A percentile compares a stretch with the other conserved stretches of the same genome.
phyloP scores from a whole-genome alignment of 2,888 invertebrate species.

The Mylabris sibirica region DNA sequence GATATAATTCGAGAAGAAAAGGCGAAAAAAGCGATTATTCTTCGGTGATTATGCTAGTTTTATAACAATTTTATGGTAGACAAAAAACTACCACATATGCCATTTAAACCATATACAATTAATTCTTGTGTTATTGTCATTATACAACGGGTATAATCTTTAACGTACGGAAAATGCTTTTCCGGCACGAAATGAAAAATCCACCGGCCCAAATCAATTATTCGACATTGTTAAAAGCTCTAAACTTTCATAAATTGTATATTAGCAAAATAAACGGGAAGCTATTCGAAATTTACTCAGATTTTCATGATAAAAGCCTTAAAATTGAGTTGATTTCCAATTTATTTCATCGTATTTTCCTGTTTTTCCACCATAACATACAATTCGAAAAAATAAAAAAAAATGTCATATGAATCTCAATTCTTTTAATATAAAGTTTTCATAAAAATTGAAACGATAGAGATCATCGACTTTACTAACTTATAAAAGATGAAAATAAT shows the following conservation, averaged over 20 bases:
- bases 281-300: too few species aligned
- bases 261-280: too few species aligned
- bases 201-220: too few species aligned
- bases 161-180: too few species aligned
- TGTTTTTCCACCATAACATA: not conserved
- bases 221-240: too few species aligned
- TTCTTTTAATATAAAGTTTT: not conserved
- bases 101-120: slow-evolving; percentile 21
- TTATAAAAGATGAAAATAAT: not conserved
- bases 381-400: not conserved
- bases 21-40: slow-evolving; percentile 18
- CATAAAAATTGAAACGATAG: not conserved
- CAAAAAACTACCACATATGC: slow-evolving; percentile 23
- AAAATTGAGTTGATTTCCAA: not conserved
- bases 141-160: too few species aligned
- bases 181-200: too few species aligned
- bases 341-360: not conserved
- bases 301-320: not conserved
- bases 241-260: slow-evolving; percentile 24
- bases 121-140: too few species aligned
- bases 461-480: not conserved
- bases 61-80: slow-evolving; percentile 25
- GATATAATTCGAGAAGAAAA: slow-evolving; percentile 24
- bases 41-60: slow-evolving; percentile 29
- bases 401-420: not conserved